phyloP scores from a whole-genome alignment of 2,888 invertebrate genomes.

The Melanostoma mellinum region DNA sequence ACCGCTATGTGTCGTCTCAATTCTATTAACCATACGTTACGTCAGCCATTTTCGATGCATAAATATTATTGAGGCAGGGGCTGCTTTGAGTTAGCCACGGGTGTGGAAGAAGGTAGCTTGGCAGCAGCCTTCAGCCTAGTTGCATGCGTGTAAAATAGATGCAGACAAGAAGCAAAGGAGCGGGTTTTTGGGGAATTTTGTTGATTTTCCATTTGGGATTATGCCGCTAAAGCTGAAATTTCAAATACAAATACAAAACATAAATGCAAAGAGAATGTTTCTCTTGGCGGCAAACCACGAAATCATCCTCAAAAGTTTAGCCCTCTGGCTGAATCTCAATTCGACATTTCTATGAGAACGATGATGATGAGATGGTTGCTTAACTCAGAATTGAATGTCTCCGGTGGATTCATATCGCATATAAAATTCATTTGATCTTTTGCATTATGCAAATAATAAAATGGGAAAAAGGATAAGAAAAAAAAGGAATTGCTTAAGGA shows the following conservation, averaged over 20 bases:
- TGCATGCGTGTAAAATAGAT: conserved; percentile 56
- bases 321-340: conserved; percentile 71
- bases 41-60: conserved; percentile 43
- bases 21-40: conserved; percentile 68
- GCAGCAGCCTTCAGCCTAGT: conserved; percentile 36
- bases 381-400: conserved; percentile 66
- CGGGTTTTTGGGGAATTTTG: conserved; percentile 9
- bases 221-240: conserved; percentile 23
- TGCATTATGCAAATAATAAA: conserved; percentile 71
- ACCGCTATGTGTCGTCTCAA: conserved; percentile 63
- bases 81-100: conserved; percentile 56
- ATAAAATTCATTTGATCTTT: conserved; percentile 73
- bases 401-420: conserved; percentile 68
- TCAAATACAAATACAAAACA: conserved; percentile 30
- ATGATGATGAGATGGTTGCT: conserved; percentile 29
- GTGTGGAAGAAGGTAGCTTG: conserved; percentile 29
- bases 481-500: conserved; percentile 33
- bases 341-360: conserved; percentile 51
- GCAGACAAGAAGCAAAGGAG: not conserved
- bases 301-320: conserved; percentile 59
- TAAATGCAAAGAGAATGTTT: conserved; percentile 31
- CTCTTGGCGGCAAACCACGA: conserved; percentile 33
- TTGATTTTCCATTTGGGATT: conserved; percentile 71
- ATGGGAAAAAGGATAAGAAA: conserved; percentile 5
- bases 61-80: conserved; percentile 25